Evolutionary conservation across 2,888 invertebrate genomes (phyloP), one percentile per base, ranked within the genome.

Genomic region (Cryptus viduatorius): DNA sequence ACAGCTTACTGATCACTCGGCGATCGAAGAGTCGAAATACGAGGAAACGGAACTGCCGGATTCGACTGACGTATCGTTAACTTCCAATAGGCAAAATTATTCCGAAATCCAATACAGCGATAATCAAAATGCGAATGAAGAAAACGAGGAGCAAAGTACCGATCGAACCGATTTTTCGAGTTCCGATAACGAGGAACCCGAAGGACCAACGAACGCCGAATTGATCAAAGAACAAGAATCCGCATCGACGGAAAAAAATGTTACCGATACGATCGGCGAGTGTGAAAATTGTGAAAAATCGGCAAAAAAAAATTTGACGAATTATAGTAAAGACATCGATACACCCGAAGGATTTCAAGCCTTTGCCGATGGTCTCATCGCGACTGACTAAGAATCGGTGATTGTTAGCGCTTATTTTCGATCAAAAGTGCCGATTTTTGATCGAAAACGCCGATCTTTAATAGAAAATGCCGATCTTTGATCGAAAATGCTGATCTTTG

Each of bases 321-420:
- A 68, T 61, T 61, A 64, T 4, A 71, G 65, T 42, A 88, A 85
- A 37, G 88, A 92, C 65, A 80, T 91, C 5, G 91, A 92, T 68
- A 92, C 90, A 3, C 42, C 89, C 8, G 90, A 92, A 50, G 92
- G 89, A 3, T 92, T 92, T 73, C 88, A 92, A 86, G 84, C 87
- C 50, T 92, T 92, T 72, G 90, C 89, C 5, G 90, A 92, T 46
- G 89, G 89, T 19, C 85, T 92, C 0, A 76, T 89, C 8, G 87
- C 89, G 2, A 88, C 78, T 3, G 89, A 89, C 64, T 92, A 53
- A 89, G 50, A 69, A 37, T 16, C 53, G 53, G 7, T 8, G 19
- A 19, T 10, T 3, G 7, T 19, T 56, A 37, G 37, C 4, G 37
- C 7, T 37, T 7, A 1, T 37, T 7, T 37, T 37, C 1, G 2